These are phyloP conservation scores for Motacilla alba DNA, from an alignment of 2,113 vertebrate genomes.

Conservation along the genomic window DNA sequence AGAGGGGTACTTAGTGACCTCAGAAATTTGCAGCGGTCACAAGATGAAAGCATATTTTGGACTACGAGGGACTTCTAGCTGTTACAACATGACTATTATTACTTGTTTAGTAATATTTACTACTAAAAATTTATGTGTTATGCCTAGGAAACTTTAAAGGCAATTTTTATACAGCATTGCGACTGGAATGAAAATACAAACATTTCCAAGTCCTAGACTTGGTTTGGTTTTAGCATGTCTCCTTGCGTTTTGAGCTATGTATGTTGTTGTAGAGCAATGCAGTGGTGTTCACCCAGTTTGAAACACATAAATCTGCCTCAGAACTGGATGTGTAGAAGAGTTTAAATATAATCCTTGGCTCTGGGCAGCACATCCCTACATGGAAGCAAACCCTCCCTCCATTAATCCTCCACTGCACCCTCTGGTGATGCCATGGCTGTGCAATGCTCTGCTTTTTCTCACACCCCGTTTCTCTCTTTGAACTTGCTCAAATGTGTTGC, in stretches of 20 bases:
- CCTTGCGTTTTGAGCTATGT: not conserved
- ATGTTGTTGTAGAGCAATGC: not conserved
- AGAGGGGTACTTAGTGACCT: not conserved
- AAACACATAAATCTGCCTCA: not conserved
- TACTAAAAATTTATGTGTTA: not conserved
- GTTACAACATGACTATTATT: not conserved
- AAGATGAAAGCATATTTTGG: not conserved
- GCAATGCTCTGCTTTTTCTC: not conserved
- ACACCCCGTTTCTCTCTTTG: rapidly evolving
- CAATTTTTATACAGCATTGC: not conserved
- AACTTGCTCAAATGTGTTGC: not conserved
- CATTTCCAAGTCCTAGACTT: not conserved
- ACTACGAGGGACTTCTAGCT: not conserved
- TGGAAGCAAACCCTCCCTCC: not conserved
- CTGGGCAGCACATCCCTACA: not conserved
- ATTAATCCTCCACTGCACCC: not conserved
- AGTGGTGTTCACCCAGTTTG: not conserved
- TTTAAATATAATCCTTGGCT: not conserved
- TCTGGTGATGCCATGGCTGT: not conserved
- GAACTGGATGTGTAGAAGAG: not conserved
- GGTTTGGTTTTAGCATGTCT: not conserved
- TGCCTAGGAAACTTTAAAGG: not conserved
- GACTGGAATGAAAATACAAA: not conserved
- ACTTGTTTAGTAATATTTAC: not conserved
- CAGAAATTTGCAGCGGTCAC: not conserved